Evolutionary conservation across 92 coral and sea anemone species (phyloP).

Genomic region (Heteractis magnifica): DNA sequence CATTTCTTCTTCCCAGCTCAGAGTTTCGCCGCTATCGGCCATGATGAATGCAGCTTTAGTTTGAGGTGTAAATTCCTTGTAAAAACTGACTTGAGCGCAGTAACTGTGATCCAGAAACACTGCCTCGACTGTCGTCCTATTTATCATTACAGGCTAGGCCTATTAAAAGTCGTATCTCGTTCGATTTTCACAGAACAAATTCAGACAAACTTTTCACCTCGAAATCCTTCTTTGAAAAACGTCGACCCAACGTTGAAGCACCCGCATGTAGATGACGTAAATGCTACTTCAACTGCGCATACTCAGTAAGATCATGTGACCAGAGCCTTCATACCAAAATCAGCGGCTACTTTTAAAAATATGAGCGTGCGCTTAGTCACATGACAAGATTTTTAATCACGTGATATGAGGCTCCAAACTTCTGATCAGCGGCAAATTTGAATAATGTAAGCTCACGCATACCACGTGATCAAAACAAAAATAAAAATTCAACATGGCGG

Average conservation of each 20-base stretch:
- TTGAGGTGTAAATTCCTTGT: conserved; percentile 4
- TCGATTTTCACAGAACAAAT: not conserved
- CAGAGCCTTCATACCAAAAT: not conserved
- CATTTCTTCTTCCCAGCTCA: conserved; percentile 32
- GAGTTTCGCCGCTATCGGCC: conserved; percentile 14
- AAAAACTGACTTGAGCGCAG: conserved; percentile 38
- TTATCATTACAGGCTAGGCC: conserved; percentile 25
- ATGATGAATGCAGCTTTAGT: not conserved
- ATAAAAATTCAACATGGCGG: conserved; percentile 23
- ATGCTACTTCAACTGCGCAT: conserved; percentile 44
- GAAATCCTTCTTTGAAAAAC: conserved; percentile 17
- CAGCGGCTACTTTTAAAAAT: not conserved
- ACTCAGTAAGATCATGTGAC: conserved; percentile 47
- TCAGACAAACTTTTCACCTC: not conserved
- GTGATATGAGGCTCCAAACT: not conserved
- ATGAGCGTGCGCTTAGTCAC: not conserved
- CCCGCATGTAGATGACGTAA: conserved; percentile 59
- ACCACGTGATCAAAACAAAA: not conserved
- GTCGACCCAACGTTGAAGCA: conserved; percentile 57
- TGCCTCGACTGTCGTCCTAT: not conserved
- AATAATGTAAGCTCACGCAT: too few relatives aligned
- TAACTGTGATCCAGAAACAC: conserved; percentile 79
- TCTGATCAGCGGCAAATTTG: too few relatives aligned
- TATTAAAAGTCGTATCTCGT: not conserved
- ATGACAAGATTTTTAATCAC: not conserved